Evolutionary conservation across 2,797 vertebrate genomes (phyloP), one percentile per base, ranked within the genome.

Genomic region (Steatocranus sp.): DNA sequence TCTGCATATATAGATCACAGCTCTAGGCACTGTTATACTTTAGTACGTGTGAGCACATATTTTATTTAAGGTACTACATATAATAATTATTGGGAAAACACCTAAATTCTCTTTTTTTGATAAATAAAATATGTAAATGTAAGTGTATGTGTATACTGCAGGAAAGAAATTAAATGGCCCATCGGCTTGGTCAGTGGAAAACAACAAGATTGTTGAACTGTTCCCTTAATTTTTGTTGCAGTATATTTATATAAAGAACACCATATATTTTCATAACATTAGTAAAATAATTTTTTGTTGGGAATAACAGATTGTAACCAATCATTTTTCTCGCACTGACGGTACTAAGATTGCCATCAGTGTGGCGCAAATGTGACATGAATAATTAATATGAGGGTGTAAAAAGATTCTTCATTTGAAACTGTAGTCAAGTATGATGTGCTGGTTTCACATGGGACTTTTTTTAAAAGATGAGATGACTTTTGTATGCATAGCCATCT

Each of bases 401-500:
- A 84, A 87, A 89, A 84, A 75, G 20, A 80, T 83, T 85, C 54
- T 82, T 79, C 30, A 86, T 90, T 88, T 86, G 61, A 90, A 90
- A 78, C 85, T 91, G 70, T 90, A 91, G 68, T 89, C 79, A 83
- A 91, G 86, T 93, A 81, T 95, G 92, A 94, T 92, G 95, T 96
- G 96, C 94, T 97, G 96, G 96, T 95, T 96, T 94, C 95, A 95
- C 94, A 90, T 91, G 89, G 92, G 93, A 95, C 85, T 86, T 94
- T 94, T 46, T 61, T 38, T 63, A 8, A 6, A 89, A 94, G 92
- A 91, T 94, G 88, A 92, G 90, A 76, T 87, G 34, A 81, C 68
- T 78, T 91, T 90, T 95, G 94, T 97, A 96, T 97, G 96, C 96
- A 93, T 95, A 91, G 95, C 93, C 92, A 94, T 92, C 91, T 96